Conservation (phyloP, 1,140 invertebrate genomes). For the Vanessa tameamea region DNA sequence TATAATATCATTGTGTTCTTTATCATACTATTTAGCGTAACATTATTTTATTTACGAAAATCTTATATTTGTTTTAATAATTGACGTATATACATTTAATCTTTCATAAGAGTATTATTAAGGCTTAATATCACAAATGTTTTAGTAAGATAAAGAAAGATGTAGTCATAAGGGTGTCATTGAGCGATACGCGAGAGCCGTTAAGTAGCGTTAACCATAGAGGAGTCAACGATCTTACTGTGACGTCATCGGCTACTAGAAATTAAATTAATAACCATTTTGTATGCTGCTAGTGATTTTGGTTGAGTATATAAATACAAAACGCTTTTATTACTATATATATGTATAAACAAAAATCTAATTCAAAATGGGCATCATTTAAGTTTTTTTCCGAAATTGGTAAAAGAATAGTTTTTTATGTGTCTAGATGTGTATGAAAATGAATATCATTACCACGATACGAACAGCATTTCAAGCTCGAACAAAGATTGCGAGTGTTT, state of each 20-base stretch:
- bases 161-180: conserved; percentile 38
- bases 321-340: no score
- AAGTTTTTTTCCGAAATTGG: neutral
- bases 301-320: no score
- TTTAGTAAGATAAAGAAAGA: conserved; percentile 21
- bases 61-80: no score
- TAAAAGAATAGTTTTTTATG: neutral
- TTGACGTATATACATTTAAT: neutral
- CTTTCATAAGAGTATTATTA: neutral
- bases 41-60: no score
- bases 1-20: neutral
- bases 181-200: conserved; percentile 43
- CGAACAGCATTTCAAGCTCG: neutral
- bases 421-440: neutral
- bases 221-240: conserved; percentile 41
- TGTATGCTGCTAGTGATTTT: no score
- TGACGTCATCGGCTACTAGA: conserved; percentile 49
- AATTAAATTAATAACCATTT: conserved; percentile 5
- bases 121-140: conserved; percentile 2
- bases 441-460: neutral
- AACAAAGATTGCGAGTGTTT: neutral
- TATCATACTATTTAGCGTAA: no score
- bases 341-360: no score
- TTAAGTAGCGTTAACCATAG: conserved; percentile 35
- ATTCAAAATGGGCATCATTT: no score